These are phyloP conservation scores for Eupithecia tripunctaria DNA, from an alignment of 2,888 invertebrate species.

Conservation along the genomic window DNA sequence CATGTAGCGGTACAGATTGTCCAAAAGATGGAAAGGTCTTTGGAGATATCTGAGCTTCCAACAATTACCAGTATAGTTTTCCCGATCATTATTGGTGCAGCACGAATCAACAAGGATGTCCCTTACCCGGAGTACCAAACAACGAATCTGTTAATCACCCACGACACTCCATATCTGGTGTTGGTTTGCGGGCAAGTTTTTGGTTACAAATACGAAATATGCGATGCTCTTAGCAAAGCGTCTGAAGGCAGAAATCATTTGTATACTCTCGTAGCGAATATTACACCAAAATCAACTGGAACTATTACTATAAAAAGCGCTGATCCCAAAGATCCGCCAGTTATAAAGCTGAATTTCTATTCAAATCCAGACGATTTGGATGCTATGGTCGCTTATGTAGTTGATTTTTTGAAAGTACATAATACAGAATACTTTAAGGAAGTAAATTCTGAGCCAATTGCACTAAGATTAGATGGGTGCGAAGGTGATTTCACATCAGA, in stretches of 20 bases:
- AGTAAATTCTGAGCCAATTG: not conserved
- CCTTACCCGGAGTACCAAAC: not conserved
- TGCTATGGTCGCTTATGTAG: not conserved
- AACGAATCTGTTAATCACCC: not conserved
- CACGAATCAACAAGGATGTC: not conserved
- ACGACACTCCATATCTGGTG: not conserved
- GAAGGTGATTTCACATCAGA: not conserved
- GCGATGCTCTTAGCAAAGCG: not conserved
- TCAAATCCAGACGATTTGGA: not conserved
- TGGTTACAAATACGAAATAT: not conserved
- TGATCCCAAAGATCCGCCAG: not conserved
- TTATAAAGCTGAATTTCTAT: not conserved
- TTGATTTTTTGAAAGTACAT: not conserved
- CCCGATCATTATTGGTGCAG: not conserved
- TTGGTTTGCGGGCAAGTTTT: not conserved
- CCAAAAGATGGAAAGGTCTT: constrained; percentile 5
- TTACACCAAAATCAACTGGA: not conserved
- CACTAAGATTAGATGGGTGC: not conserved
- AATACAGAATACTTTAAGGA: not conserved
- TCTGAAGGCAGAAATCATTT: not conserved
- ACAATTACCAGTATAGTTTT: not conserved
- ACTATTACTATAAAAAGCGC: not conserved
- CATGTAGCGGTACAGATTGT: constrained; percentile 1
- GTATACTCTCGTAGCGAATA: not conserved
- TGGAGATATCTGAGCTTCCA: constrained; percentile 2